Conservation (phyloP, 2,888 invertebrate species). For the Nomada ferruginata region DNA sequence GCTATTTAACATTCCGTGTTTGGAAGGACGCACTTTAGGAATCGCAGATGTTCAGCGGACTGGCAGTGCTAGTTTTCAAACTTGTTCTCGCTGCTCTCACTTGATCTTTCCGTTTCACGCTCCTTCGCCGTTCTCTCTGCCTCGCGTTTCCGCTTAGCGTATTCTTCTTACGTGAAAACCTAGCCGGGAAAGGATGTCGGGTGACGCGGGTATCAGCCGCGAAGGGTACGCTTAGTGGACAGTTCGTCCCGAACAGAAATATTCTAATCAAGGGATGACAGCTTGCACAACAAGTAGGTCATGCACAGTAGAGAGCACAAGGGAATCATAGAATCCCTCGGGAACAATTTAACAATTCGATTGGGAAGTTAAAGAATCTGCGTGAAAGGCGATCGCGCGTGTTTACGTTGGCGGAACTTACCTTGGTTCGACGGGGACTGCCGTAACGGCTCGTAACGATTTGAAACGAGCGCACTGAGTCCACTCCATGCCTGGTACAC, state of each 20-base stretch:
- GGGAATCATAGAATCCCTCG: constrained; percentile 4
- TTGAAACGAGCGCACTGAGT: constrained; percentile 77
- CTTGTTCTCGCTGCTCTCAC: constrained; percentile 71
- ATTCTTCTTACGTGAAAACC: constrained; percentile 32
- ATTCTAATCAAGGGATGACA: constrained; percentile 68
- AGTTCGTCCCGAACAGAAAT: constrained; percentile 20
- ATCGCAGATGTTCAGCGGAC: constrained; percentile 68
- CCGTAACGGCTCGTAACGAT: constrained; percentile 75
- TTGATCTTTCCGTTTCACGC: constrained; percentile 57
- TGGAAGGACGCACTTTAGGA: constrained; percentile 67
- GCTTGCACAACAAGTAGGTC: constrained; percentile 76
- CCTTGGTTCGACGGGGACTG: constrained; percentile 66
- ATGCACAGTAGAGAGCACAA: constrained; percentile 44
- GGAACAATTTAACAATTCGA: constrained; percentile 15
- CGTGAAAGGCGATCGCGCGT: constrained; percentile 41
- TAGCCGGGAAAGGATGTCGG: constrained; percentile 32
- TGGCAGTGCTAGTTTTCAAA: constrained; percentile 75
- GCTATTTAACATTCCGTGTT: constrained; percentile 68
- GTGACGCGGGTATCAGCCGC: not conserved
- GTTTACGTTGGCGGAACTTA: constrained; percentile 61
- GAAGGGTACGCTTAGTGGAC: constrained; percentile 28
- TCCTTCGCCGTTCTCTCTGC: constrained; percentile 29
- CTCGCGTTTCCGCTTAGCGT: constrained; percentile 12
- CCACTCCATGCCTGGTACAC: constrained; percentile 77
- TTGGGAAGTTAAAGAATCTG: constrained; percentile 25